Percentiles rank a stretch among this genome's conserved stretches.
Conservation (phyloP, 2,797 vertebrate species). For the Catamblyrhynchus diadema region DNA sequence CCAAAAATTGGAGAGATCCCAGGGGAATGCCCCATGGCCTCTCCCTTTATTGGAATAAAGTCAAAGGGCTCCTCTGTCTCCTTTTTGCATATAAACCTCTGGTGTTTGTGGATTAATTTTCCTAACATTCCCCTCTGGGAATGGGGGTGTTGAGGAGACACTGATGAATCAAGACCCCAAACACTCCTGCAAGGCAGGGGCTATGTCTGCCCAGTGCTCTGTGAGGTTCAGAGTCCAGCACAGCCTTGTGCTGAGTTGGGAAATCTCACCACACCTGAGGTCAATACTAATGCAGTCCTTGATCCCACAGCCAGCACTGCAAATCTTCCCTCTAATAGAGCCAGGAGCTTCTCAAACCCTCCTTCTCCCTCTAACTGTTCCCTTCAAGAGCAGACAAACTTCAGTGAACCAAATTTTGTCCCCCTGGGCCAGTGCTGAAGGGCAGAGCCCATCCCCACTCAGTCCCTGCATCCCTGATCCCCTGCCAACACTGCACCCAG, state of each 20-base stretch:
- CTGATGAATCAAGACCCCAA: neutral
- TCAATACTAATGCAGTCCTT: slow-evolving; percentile 21
- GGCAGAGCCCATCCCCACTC: neutral
- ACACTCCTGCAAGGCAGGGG: neutral
- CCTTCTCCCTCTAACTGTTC: neutral
- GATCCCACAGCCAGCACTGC: neutral
- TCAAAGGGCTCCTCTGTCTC: too few species aligned
- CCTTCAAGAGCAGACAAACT: neutral
- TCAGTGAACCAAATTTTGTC: neutral
- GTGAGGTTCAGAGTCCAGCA: neutral
- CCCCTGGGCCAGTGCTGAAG: neutral
- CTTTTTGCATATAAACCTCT: too few species aligned
- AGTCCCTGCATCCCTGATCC: fast-evolving
- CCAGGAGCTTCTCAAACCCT: neutral
- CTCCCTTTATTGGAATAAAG: too few species aligned
- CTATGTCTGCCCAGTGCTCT: fast-evolving
- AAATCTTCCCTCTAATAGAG: neutral
- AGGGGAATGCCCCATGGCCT: too few species aligned
- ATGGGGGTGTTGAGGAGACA: neutral
- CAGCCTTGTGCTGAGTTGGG: neutral
- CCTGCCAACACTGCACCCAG: neutral
- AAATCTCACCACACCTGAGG: neutral
- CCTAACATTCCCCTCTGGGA: neutral
- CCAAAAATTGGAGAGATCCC: too few species aligned
- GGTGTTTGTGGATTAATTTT: too few species aligned